Base-by-base conservation (phyloP, 2,113 vertebrate species). In the Sinocyclocheilus maitianheensis region DNA sequence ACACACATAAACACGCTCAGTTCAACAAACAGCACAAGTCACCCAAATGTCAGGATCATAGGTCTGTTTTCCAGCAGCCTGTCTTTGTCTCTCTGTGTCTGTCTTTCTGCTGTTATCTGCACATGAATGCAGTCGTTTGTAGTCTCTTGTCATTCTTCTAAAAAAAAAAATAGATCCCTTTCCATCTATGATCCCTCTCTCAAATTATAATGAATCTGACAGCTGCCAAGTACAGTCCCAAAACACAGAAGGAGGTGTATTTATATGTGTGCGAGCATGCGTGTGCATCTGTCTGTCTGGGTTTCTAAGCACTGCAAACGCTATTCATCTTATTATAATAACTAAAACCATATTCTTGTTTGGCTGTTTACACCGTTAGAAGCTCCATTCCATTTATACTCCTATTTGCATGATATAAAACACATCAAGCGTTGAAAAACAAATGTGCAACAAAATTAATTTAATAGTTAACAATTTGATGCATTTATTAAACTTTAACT, bases 191-290 rank as follows among this genome's bases (percentile, higher is more conserved):
- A 88, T 76, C n/a, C 76, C 58, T 30, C 43, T 90, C 90, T 90
- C 89, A 87, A 90, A 83, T 90, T 88, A 90, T 92, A 94, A 92
- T 92, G 91, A 91, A 92, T 86, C 89, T 91, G 92, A 94, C 93
- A 95, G 91, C 93, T 94, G 92, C 93, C 94, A 94, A 94, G 93
- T 93, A 92, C 93, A 92, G 91, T 93, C 93, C 91, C 89, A 86
- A 89, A 93, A 81, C 71, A 34, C 62, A 48, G n/a, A 48, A 69
- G 30, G 65, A 69, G 65, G 65, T 34, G 14, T 16, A 34, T 14
- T 34, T 69, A 34, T 34, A 30, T 69, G 24, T 69, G 63, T 67
- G 63, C 1, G 11, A 4, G 16, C 9, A 10, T 46, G 43, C 3
- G 43, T 10, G 43, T 46, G 43, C 43, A 46, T 37, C 14, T 71